Base-by-base conservation (phyloP, 1,140 invertebrate species). In the Bombus superbus region DNA sequence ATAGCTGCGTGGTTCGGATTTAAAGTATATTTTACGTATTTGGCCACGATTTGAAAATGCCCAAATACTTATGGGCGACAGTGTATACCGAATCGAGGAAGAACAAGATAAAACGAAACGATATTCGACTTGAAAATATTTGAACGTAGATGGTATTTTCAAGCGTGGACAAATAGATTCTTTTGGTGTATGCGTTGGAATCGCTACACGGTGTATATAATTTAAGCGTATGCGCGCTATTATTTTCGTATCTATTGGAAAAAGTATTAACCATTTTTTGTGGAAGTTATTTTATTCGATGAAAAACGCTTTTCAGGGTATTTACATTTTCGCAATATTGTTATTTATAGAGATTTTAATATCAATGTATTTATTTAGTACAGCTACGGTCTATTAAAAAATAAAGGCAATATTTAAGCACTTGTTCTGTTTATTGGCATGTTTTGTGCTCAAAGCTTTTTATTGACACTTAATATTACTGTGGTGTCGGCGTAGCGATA, bases 221-320 rank as follows among this genome's bases (percentile, higher is more conserved):
- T 32, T 66, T 18, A 66, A 32, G 0, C 32, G 5, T 32, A 18
- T 59, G 8, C 22, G 25, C 25, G 25, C 25, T 59, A 28, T 59
- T 59, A 25, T 59, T 59, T 28, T 22, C 9, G 57, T 3, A 59
- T 6, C 25, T 66, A 59, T 66, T 66, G n/a, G 62, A 18, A 3
- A 32, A 66, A 28, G 0, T n/a, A 11, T 62, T 0, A n/a, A 8
- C 8, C 6, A 53, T 8, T 0, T 62, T n/a, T 4, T 2, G 3
- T 62, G 2, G 28, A 62, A 4, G 28, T 62, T 28, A 25, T n/a
- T 25, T 62, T 28, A 62, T 10, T 62, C 28, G 28, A 62, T 25
- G 10, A n/a, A 9, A 62, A n/a, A n/a, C 1, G 10, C 5, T 66
- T 64, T 32, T 2, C 32, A 15, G 11, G 13, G 32, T 66, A 66